A percentile compares a stretch with the other conserved stretches of the same genome.
Evolutionary conservation across 2,888 invertebrate species (phyloP).

Genomic region (Limnephilus marmoratus): DNA sequence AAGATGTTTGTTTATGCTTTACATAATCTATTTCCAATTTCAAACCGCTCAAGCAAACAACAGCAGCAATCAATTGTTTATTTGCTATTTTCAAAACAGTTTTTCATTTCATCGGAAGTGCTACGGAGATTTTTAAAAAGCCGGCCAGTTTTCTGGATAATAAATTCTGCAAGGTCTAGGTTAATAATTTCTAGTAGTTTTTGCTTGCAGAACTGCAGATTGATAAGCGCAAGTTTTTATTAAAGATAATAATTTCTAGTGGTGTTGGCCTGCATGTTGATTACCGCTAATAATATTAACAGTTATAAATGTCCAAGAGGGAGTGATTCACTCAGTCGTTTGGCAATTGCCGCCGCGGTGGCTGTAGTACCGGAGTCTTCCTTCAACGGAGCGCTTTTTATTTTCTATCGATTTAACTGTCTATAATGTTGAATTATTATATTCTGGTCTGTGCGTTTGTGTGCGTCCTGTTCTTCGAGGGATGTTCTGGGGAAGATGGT

Average conservation of each 20-base stretch:
- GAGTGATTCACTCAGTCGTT: not conserved
- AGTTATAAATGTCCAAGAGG: not conserved
- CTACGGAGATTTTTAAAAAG: not conserved
- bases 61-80: not conserved
- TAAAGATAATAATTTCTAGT: not conserved
- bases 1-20: not conserved
- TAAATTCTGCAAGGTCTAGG: no score
- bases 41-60: not conserved
- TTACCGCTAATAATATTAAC: not conserved
- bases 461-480: not conserved
- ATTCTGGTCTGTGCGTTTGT: not conserved
- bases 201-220: not conserved
- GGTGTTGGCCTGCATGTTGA: not conserved
- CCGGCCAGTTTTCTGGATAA: not conserved
- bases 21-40: not conserved
- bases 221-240: not conserved
- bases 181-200: not conserved
- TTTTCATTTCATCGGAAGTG: not conserved
- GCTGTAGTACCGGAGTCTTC: not conserved
- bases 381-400: not conserved
- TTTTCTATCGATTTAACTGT: not conserved
- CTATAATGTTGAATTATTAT: not conserved
- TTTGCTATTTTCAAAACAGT: not conserved
- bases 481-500: not conserved
- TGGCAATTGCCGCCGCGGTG: not conserved